phyloP scores from a whole-genome alignment of 1,140 invertebrate species.

The Oedothorax gibbosus region DNA sequence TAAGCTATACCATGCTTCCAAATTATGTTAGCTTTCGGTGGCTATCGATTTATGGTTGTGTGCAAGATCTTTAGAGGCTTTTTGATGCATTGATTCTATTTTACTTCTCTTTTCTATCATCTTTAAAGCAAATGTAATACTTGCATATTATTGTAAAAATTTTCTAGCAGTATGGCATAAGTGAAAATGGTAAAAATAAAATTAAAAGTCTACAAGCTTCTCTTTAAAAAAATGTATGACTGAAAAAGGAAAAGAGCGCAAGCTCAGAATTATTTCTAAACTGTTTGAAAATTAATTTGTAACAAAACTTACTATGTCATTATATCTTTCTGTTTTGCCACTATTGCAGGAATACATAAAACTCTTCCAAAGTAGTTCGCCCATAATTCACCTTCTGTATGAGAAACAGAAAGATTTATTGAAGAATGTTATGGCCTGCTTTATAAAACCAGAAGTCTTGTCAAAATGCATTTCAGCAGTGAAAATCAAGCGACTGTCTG shows the following conservation, averaged over 20 bases:
- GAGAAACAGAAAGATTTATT: too few relatives aligned
- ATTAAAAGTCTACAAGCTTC: neutral
- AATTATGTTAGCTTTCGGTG: slow-evolving; percentile 61
- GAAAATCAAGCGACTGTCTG: too few relatives aligned
- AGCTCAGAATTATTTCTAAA: neutral
- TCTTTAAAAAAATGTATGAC: slow-evolving; percentile 16
- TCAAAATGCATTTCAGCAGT: too few relatives aligned
- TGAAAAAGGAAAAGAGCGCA: slow-evolving; percentile 9
- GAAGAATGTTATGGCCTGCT: too few relatives aligned
- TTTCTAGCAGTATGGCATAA: neutral
- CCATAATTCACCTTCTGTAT: too few relatives aligned
- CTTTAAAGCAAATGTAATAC: neutral
- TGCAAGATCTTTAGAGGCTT: slow-evolving; percentile 41
- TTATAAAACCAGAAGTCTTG: too few relatives aligned
- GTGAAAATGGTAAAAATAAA: neutral
- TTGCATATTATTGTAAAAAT: slow-evolving; percentile 9
- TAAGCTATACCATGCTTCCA: slow-evolving; percentile 62
- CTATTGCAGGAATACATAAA: neutral
- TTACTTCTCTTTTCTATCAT: slow-evolving; percentile 59
- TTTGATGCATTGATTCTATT: slow-evolving; percentile 60
- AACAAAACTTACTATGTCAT: slow-evolving; percentile 3
- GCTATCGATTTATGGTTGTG: slow-evolving; percentile 63
- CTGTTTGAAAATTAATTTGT: neutral
- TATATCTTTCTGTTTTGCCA: slow-evolving; percentile 10
- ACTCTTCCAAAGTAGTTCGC: too few relatives aligned